These are phyloP conservation scores for Oreochromis niloticus DNA, from an alignment of 2,113 vertebrate genomes.

Conservation along the genomic window DNA sequence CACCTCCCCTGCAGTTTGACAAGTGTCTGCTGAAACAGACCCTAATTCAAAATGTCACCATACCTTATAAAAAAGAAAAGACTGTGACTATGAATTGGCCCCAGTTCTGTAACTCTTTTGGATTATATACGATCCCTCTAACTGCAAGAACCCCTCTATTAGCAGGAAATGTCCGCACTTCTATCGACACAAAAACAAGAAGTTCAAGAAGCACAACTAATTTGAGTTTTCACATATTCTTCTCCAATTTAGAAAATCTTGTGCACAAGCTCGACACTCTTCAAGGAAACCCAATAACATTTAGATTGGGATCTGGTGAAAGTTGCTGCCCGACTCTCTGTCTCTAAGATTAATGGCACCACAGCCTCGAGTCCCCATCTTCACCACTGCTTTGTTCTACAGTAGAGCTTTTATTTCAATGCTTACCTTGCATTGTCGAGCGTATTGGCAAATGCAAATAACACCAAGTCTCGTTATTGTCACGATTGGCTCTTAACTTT, in stretches of 20 bases:
- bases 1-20: background rate
- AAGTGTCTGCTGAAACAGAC: background rate
- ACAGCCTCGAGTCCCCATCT: background rate
- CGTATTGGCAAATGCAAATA: background rate
- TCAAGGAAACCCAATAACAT: background rate
- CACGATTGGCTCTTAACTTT: background rate
- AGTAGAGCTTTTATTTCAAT: background rate
- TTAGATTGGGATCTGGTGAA: background rate
- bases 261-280: background rate
- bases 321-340: background rate
- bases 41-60: constrained; percentile 12
- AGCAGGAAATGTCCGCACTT: background rate
- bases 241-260: background rate
- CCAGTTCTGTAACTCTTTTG: background rate
- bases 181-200: background rate
- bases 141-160: background rate
- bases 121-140: background rate
- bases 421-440: background rate
- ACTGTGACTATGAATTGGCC: background rate
- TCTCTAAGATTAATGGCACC: background rate
- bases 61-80: background rate
- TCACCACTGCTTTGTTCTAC: background rate
- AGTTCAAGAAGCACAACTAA: background rate
- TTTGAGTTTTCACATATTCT: background rate
- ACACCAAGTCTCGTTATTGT: background rate